A percentile compares a stretch with the other conserved stretches of the same genome.
phyloP scores from a whole-genome alignment of 2,113 vertebrate genomes.

The Meles meles region DNA sequence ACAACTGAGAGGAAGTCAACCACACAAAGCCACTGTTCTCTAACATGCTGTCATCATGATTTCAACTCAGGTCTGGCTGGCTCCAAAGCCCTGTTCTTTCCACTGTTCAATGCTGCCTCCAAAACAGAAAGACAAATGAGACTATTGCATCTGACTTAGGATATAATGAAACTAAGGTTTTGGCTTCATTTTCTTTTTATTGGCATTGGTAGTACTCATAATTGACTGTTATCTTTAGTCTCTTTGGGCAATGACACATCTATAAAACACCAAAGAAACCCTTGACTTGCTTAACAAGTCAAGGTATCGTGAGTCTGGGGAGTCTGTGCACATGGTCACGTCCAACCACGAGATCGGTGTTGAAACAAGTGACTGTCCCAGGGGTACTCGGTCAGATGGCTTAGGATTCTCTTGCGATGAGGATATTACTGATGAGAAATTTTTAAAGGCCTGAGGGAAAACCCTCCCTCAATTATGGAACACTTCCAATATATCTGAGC shows the following conservation, averaged over 20 bases:
- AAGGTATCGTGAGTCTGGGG: background rate
- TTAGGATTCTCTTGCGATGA: constrained; percentile 17
- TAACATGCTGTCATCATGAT: background rate
- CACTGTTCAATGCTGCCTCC: background rate
- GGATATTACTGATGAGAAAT: background rate
- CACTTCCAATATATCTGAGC: background rate
- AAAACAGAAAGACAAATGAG: background rate
- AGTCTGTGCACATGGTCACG: fast-evolving
- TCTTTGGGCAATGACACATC: background rate
- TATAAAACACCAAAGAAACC: background rate
- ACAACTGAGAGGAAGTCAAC: background rate
- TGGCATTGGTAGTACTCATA: background rate
- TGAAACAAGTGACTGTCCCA: background rate
- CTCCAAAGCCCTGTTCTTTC: background rate
- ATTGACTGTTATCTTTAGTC: background rate
- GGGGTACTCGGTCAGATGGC: background rate
- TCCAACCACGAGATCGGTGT: background rate
- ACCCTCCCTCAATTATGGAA: background rate
- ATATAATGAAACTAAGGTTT: background rate
- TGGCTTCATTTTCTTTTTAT: background rate
- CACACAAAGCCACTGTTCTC: background rate
- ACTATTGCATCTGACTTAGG: background rate
- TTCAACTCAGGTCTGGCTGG: background rate
- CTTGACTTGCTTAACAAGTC: background rate
- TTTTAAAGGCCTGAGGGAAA: background rate